Evolutionary conservation across 2,113 vertebrate species (phyloP).

Genomic region (Panurus biarmicus): DNA sequence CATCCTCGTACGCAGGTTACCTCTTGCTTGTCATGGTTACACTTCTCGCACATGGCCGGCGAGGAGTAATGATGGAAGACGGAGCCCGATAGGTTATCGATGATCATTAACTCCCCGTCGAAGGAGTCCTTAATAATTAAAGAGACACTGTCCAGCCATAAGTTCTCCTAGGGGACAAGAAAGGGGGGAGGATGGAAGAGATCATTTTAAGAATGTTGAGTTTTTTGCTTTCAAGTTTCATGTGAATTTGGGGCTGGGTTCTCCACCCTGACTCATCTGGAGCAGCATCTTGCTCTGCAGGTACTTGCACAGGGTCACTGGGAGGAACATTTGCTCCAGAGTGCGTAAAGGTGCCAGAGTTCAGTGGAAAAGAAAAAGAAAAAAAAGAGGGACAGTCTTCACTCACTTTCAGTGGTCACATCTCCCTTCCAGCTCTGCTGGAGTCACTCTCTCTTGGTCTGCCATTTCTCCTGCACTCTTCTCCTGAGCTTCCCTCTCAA

Average conservation of each 20-base stretch:
- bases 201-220: conserved; percentile 65
- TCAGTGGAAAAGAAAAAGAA: background rate
- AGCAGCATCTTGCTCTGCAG: conserved; percentile 26
- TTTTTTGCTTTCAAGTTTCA: conserved; percentile 32
- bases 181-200: conserved; percentile 75
- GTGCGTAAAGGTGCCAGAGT: conserved; percentile 20
- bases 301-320: background rate
- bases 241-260: conserved; percentile 46
- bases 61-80: conserved; percentile 99
- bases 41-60: conserved; percentile 84
- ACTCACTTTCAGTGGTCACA: background rate
- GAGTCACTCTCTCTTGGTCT: background rate
- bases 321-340: background rate
- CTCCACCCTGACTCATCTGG: conserved; percentile 44
- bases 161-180: conserved; percentile 90
- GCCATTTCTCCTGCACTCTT: background rate
- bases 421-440: conserved; percentile 13
- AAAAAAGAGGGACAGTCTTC: conserved; percentile 1
- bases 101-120: conserved; percentile 98
- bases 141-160: conserved; percentile 99
- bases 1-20: conserved; percentile 70
- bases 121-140: conserved; percentile 98
- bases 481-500: background rate
- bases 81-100: conserved; percentile 98
- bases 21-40: conserved; percentile 90